Evolutionary conservation across 2,888 invertebrate genomes (phyloP).

Genomic region (Stenurella melanura): DNA sequence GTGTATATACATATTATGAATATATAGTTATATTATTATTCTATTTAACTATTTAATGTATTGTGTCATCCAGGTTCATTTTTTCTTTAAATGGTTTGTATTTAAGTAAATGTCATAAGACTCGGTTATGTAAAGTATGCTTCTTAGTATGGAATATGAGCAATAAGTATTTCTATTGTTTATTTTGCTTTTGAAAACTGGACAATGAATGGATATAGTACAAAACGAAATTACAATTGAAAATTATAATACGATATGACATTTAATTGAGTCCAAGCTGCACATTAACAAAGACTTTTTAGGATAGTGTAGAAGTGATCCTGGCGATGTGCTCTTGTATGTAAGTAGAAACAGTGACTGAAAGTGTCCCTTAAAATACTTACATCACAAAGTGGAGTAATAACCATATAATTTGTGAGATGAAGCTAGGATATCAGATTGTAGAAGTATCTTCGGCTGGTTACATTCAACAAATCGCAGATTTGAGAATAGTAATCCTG

Average conservation of each 20-base stretch:
- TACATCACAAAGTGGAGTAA: slow-evolving; percentile 12
- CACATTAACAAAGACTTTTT: slow-evolving; percentile 27
- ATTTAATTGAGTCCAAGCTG: slow-evolving; percentile 26
- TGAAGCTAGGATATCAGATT: not conserved
- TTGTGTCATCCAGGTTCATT: slow-evolving; percentile 48
- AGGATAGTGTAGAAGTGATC: slow-evolving; percentile 21
- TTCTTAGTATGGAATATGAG: not conserved
- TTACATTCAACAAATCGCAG: not conserved
- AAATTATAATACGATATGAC: slow-evolving; percentile 10
- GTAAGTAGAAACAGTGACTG: slow-evolving; percentile 11
- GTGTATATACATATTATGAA: slow-evolving; percentile 70
- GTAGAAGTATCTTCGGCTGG: not conserved
- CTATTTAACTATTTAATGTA: slow-evolving; percentile 50
- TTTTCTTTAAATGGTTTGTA: slow-evolving; percentile 17
- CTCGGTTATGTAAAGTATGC: not conserved
- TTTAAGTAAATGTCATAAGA: slow-evolving; percentile 32
- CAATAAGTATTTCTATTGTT: slow-evolving; percentile 1
- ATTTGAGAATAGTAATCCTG: not conserved
- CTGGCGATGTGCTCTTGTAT: slow-evolving; percentile 16
- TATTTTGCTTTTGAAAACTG: slow-evolving; percentile 4
- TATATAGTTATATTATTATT: slow-evolving; percentile 62
- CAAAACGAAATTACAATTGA: slow-evolving; percentile 17
- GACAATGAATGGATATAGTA: slow-evolving; percentile 36
- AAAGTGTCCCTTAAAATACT: slow-evolving; percentile 25
- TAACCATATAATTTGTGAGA: not conserved